Base-by-base conservation (phyloP, 1,140 invertebrate species). In the Chironomus tepperi region DNA sequence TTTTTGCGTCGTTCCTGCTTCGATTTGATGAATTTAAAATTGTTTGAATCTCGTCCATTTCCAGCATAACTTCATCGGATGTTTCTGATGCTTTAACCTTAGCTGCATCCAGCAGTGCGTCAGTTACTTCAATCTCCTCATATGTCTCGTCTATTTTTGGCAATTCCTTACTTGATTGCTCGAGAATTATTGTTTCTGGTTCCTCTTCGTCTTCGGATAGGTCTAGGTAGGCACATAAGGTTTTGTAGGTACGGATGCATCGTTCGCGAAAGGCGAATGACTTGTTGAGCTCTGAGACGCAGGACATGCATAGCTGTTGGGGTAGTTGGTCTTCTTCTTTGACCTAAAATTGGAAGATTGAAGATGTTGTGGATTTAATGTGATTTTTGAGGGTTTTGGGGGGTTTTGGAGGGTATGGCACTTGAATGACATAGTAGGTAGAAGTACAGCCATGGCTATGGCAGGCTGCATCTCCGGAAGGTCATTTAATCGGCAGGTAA, bases 111-210 rank as follows among this genome's bases (percentile, higher is more conserved):
- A 57, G 47, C 15, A 57, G 3, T 15, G n/a, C 65, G 0, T 70
- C 15, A 21, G 65, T 70, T 9, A 70, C 65, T 70, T 70, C 65
- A 70, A 70, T 70, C 7, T 70, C 65, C 18, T 70, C 65, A 70
- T 70, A 70, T 6, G 16, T 19, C 19, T 70, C 65, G 8, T 70
- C 18, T 70, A 18, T 70, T 57, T 10, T 57, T 2, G 47, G 10
- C 7, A 12, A 2, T 12, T 57, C n/a, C 10, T n/a, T 57, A 12
- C n/a, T n/a, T 19, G 65, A 21, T 70, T 70, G 8, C 9, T 70
- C 15, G 2, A 70, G 16, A 6, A 19, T 7, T 18, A 70, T 70
- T 10, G 16, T 21, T 19, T 70, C 18, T 19, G 19, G n/a, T 3
- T 18, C 16, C 19, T 70, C 65, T 19, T 70, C 65, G 7, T 19